A percentile compares a stretch with the other conserved stretches of the same genome.
These are phyloP conservation scores for Dolichotis patagonum DNA, from an alignment of 2,113 vertebrate species.

Conservation along the genomic window DNA sequence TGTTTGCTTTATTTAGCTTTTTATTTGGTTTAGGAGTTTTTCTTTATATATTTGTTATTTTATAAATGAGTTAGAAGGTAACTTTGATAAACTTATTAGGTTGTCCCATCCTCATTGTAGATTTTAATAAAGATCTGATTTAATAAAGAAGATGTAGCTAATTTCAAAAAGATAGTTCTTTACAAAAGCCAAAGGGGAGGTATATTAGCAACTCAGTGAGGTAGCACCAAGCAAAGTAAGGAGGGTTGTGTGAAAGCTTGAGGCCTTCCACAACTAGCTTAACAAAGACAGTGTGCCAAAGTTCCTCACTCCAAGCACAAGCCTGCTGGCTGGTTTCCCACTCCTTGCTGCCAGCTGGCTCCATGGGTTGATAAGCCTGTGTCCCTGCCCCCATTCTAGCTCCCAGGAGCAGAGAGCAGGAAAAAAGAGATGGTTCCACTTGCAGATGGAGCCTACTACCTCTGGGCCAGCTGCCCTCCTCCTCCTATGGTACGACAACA, in stretches of 20 bases:
- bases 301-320: slow-evolving; percentile 56
- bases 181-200: slow-evolving; percentile 30
- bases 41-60: neutral
- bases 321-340: slow-evolving; percentile 74
- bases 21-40: neutral
- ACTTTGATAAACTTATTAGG: neutral
- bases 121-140: slow-evolving; percentile 21
- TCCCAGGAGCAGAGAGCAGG: slow-evolving; percentile 67
- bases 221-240: neutral
- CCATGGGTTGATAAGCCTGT: slow-evolving; percentile 38
- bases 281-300: slow-evolving; percentile 46
- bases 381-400: neutral
- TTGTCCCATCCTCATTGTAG: neutral
- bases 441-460: slow-evolving; percentile 62
- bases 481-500: neutral
- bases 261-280: slow-evolving; percentile 68
- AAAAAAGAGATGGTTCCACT: neutral
- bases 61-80: neutral
- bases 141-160: slow-evolving; percentile 15
- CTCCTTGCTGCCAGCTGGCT: slow-evolving; percentile 72
- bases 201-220: neutral
- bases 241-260: slow-evolving; percentile 65
- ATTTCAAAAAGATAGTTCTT: neutral
- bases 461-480: slow-evolving; percentile 62
- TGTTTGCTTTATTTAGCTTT: neutral